Evolutionary conservation across 2,888 invertebrate species (phyloP).

Genomic region (Mallateleia sp.): DNA sequence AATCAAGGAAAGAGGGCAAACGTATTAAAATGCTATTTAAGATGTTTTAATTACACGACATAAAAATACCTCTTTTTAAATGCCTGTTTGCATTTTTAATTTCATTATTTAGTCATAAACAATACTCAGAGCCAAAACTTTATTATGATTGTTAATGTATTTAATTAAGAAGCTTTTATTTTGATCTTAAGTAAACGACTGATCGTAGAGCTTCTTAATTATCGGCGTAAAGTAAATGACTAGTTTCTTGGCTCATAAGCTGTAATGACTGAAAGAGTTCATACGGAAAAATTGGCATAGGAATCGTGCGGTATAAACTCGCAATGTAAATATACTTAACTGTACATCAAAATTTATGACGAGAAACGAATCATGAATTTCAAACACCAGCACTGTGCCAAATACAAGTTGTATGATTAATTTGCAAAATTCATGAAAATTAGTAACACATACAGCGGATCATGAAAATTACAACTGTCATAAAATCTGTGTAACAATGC

Average conservation of each 20-base stretch:
- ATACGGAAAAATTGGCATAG: slow-evolving; percentile 61
- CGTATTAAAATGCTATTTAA: too few species aligned
- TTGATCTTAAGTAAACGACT: slow-evolving; percentile 11
- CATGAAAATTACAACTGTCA: background rate
- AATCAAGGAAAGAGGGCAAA: too few species aligned
- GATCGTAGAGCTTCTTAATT: slow-evolving; percentile 38
- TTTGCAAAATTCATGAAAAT: slow-evolving; percentile 40
- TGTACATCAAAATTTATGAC: slow-evolving; percentile 70
- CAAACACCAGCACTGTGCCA: slow-evolving; percentile 29
- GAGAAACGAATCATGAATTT: slow-evolving; percentile 64
- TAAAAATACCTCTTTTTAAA: too few species aligned
- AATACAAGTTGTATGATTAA: slow-evolving; percentile 45
- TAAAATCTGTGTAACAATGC: background rate
- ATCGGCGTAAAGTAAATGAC: slow-evolving; percentile 51
- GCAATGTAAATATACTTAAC: slow-evolving; percentile 66
- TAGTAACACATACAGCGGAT: background rate
- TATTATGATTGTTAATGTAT: background rate
- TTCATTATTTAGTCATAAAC: background rate
- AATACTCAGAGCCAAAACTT: background rate
- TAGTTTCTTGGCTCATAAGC: slow-evolving; percentile 59
- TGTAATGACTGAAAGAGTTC: slow-evolving; percentile 57
- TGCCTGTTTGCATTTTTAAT: too few species aligned
- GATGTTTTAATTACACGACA: too few species aligned
- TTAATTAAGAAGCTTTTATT: slow-evolving; percentile 6
- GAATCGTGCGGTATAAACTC: slow-evolving; percentile 50